These are phyloP conservation scores for Ochropleura plecta DNA, from an alignment of 2,888 invertebrate species.

Conservation along the genomic window DNA sequence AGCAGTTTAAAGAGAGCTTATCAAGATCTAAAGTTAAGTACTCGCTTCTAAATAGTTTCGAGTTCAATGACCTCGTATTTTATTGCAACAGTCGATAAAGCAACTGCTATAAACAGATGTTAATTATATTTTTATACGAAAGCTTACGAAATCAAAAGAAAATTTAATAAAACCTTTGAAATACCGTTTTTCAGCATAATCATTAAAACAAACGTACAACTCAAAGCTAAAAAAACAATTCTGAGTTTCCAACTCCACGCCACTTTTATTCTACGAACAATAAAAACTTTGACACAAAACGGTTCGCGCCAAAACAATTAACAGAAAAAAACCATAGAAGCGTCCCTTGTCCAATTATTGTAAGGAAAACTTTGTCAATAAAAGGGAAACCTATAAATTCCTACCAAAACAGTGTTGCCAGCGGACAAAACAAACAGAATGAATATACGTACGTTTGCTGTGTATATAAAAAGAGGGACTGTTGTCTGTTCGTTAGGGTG, in stretches of 20 bases:
- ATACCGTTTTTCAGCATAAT: slow-evolving; percentile 11
- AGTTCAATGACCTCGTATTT: slow-evolving; percentile 23
- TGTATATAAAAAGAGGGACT: slow-evolving; percentile 74
- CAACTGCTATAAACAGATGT: slow-evolving; percentile 2
- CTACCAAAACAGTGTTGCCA: slow-evolving; percentile 78
- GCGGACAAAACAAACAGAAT: slow-evolving; percentile 83
- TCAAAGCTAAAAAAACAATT: slow-evolving; percentile 7
- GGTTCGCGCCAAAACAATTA: slow-evolving; percentile 57
- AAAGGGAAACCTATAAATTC: slow-evolving; percentile 81
- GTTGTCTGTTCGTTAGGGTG: slow-evolving; percentile 86
- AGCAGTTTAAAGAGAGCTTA: slow-evolving; percentile 26
- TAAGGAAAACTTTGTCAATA: slow-evolving; percentile 74
- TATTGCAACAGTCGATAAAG: slow-evolving; percentile 31
- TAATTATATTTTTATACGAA: background rate
- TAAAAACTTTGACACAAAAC: slow-evolving; percentile 52
- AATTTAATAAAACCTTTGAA: slow-evolving; percentile 2
- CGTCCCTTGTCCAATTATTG: slow-evolving; percentile 67
- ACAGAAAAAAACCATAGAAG: slow-evolving; percentile 65
- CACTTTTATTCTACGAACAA: slow-evolving; percentile 24
- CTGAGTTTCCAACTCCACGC: slow-evolving; percentile 15
- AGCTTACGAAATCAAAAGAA: slow-evolving; percentile 13
- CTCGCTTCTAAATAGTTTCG: slow-evolving; percentile 24
- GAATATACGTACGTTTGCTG: slow-evolving; percentile 70
- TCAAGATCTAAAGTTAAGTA: slow-evolving; percentile 37
- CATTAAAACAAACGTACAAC: background rate